phyloP scores from a whole-genome alignment of 2,797 vertebrate genomes.

The Phataginus tricuspis region DNA sequence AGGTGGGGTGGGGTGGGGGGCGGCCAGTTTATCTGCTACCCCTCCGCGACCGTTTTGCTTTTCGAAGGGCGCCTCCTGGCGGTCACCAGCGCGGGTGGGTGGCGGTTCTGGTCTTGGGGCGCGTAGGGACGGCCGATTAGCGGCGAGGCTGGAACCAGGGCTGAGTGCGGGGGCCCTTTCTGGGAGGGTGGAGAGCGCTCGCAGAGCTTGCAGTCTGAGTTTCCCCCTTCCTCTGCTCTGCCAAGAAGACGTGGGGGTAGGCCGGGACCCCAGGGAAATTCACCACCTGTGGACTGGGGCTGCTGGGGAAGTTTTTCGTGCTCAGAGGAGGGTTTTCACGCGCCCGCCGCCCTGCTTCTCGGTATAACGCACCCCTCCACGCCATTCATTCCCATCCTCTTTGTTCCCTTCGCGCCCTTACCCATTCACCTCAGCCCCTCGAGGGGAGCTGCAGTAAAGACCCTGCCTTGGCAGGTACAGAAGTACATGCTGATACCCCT shows the following conservation, averaged over 20 bases:
- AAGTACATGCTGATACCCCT: not conserved
- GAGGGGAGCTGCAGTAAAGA: not conserved
- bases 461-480: not conserved
- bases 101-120: not conserved
- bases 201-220: not conserved
- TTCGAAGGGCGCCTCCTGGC: constrained; percentile 70
- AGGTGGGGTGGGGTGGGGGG: not conserved
- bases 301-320: not conserved
- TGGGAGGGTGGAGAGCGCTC: not conserved
- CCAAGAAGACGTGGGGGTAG: not conserved
- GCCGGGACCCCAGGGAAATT: not conserved
- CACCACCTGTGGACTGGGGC: not conserved
- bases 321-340: not conserved
- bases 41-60: not conserved
- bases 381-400: not conserved
- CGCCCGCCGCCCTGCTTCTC: not conserved
- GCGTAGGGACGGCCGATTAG: accelerated
- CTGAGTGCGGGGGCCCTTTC: too few relatives aligned
- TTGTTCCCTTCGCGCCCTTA: too few relatives aligned
- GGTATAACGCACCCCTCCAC: not conserved
- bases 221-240: not conserved
- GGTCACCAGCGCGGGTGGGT: not conserved
- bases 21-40: not conserved
- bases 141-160: not conserved
- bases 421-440: not conserved